Base-by-base conservation (phyloP, 2,113 vertebrate species). In the Raja brachyura region DNA sequence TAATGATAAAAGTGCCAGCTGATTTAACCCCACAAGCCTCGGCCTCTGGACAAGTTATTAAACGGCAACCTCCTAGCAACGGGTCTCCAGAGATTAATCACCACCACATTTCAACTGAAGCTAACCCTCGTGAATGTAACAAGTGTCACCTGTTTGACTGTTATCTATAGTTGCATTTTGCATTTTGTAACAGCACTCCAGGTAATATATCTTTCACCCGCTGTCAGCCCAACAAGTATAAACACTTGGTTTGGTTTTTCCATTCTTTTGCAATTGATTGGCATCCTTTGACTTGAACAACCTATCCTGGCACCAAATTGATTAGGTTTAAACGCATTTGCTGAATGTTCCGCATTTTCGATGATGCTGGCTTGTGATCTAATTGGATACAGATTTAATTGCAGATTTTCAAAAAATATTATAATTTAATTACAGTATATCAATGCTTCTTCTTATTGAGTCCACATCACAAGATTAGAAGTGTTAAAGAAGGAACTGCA, bases 371-470 rank as follows among this genome's bases (percentile, higher is more conserved):
- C 11, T 48, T 73, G 63, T 92, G 31, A 73, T 73, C 90, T 54
- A 73, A 73, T 74, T 92, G 63, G 90, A 48, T 92, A 70, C 54
- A 39, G 66, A 92, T 92, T 92, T 92, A 92, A 73, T 92, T 92
- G 20, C 56, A 73, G 66, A 73, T 73, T 61, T 48, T 25, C 70
- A 73, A 70, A 90, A 73, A 70, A 25, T 9, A 48, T 22, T 48
- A 13, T 39, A 88, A 61, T n/a, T 88, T 48, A 48, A 48, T 48
- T 48, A 48, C 39, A 48, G 39, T 48, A 4, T 66, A 4, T 66
- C 63, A 20, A 4, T 76, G n/a, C 39, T 48, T 48, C 39, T 48
- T 48, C 39, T 48, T 48, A 48, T 48, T 3, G 39, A 48, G 39
- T 48, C 39, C 39, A 48, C 39, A 48, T 48, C 39, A 48, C 39